Conservation (phyloP, 2,797 vertebrate species). For the Falco biarmicus region DNA sequence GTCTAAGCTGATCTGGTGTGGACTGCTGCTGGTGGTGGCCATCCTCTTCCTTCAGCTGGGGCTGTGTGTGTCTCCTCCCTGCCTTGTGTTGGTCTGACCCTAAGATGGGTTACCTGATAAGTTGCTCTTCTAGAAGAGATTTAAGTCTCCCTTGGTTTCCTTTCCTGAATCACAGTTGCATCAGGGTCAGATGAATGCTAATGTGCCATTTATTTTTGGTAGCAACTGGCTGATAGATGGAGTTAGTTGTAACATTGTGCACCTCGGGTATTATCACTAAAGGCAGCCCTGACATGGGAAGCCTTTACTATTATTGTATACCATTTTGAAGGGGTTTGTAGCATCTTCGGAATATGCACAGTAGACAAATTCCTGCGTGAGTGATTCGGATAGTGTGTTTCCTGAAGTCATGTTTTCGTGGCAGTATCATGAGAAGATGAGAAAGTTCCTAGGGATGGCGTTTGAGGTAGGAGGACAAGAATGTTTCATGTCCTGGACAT, state of each 20-base stretch:
- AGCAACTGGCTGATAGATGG: not conserved
- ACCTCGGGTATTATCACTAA: not conserved
- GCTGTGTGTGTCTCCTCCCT: not conserved
- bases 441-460: not conserved
- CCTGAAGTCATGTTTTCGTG: not conserved
- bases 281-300: not conserved
- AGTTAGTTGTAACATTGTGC: not conserved
- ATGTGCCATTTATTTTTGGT: not conserved
- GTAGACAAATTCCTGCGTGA: not conserved
- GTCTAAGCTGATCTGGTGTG: rapidly evolving
- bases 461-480: not conserved
- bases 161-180: not conserved
- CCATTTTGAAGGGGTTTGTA: not conserved
- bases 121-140: not conserved
- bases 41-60: rapidly evolving
- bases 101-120: not conserved
- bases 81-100: rapidly evolving
- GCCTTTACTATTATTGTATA: not conserved
- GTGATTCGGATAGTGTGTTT: not conserved
- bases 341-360: not conserved
- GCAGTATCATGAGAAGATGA: not conserved
- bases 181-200: not conserved
- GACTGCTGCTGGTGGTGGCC: not conserved
- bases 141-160: not conserved
- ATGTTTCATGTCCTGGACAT: not conserved